Evolutionary conservation across 1,140 invertebrate species (phyloP).

Genomic region (Andrena cerasifolii): DNA sequence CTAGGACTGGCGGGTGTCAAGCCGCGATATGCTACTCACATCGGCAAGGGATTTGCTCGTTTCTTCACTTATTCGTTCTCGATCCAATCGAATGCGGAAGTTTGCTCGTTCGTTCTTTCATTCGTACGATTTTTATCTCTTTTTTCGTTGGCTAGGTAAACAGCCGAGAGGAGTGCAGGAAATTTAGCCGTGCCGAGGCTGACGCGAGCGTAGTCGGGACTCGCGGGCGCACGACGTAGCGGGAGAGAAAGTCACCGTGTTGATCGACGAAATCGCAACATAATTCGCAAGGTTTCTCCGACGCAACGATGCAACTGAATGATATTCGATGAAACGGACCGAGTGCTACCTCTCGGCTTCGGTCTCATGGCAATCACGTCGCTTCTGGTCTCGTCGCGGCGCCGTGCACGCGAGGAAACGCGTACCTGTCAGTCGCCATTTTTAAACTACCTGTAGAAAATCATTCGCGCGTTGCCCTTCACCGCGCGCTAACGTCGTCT

Average conservation of each 20-base stretch:
- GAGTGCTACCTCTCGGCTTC: background rate
- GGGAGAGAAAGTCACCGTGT: slow-evolving; percentile 38
- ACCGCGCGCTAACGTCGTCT: slow-evolving; percentile 43
- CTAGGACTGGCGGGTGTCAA: slow-evolving; percentile 24
- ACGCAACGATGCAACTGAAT: slow-evolving; percentile 7
- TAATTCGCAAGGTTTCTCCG: slow-evolving; percentile 15
- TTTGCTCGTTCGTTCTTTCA: slow-evolving; percentile 40
- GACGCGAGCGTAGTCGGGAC: background rate
- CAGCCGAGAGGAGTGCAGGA: background rate
- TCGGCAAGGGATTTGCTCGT: slow-evolving; percentile 28
- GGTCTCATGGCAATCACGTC: slow-evolving; percentile 32
- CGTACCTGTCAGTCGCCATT: slow-evolving; percentile 78
- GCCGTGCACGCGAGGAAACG: slow-evolving; percentile 61
- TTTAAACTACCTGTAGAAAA: slow-evolving; percentile 79
- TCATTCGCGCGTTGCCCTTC: slow-evolving; percentile 63
- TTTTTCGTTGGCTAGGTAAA: slow-evolving; percentile 5
- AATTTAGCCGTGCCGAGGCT: slow-evolving; percentile 9
- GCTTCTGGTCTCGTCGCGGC: slow-evolving; percentile 34
- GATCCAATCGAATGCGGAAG: slow-evolving; percentile 38
- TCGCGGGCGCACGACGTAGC: slow-evolving; percentile 25
- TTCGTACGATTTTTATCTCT: slow-evolving; percentile 25
- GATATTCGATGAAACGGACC: background rate
- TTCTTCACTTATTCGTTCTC: slow-evolving; percentile 41
- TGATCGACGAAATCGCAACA: slow-evolving; percentile 28
- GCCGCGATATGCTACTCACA: slow-evolving; percentile 36